Percentiles rank a stretch among this genome's conserved stretches.
Evolutionary conservation across 2,113 vertebrate genomes (phyloP).

Genomic region (Asarcornis scutulata): DNA sequence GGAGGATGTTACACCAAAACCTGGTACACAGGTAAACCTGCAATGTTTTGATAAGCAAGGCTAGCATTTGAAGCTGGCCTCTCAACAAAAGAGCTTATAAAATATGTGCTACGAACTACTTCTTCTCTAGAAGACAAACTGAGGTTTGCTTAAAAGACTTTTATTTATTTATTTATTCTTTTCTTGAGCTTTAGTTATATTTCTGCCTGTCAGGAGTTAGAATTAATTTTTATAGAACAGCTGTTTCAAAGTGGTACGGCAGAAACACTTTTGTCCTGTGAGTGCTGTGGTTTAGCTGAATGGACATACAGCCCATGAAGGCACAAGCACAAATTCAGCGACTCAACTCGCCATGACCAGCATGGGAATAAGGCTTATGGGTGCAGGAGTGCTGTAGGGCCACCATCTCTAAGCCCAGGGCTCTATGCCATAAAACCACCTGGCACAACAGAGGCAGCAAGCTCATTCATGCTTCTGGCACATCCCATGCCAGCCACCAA

Average conservation of each 20-base stretch:
- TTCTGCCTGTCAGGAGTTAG: neutral
- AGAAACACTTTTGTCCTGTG: neutral
- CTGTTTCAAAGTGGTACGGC: neutral
- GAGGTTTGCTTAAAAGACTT: neutral
- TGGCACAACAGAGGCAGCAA: rapidly evolving
- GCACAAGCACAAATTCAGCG: neutral
- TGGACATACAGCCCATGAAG: rapidly evolving
- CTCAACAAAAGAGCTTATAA: neutral
- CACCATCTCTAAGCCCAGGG: neutral
- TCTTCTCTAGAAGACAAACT: neutral
- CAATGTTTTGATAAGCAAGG: conserved; percentile 7
- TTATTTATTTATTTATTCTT: neutral
- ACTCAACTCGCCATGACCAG: neutral
- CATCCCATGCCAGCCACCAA: too few relatives aligned
- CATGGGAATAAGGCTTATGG: neutral
- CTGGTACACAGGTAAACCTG: neutral
- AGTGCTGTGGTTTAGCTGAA: neutral
- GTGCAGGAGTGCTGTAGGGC: rapidly evolving
- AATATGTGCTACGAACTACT: neutral
- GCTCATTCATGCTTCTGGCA: rapidly evolving
- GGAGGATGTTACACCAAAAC: neutral
- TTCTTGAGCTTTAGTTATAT: neutral
- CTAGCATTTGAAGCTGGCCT: neutral
- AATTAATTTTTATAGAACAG: neutral
- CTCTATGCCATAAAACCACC: neutral